Conservation (phyloP, 2,888 invertebrate genomes). For the Epiblema foenella region DNA sequence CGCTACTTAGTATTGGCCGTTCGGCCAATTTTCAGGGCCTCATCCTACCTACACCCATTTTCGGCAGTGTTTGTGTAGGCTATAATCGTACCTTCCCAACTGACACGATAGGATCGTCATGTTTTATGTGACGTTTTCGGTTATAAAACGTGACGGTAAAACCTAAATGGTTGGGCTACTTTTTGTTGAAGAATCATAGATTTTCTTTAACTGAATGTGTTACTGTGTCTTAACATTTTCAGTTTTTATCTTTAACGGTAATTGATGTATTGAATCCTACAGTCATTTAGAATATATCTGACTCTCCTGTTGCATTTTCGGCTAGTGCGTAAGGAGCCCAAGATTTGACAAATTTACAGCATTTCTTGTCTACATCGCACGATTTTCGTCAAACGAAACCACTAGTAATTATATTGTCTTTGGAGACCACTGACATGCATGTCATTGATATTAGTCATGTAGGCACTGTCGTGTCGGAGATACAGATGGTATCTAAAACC, state of each 20-base stretch:
- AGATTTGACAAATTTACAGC: not conserved
- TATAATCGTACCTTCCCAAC: no score
- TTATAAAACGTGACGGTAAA: no score
- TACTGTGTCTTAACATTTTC: no score
- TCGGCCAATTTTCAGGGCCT: constrained; percentile 20
- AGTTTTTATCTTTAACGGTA: no score
- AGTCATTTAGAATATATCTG: no score
- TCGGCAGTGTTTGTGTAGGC: constrained; percentile 8
- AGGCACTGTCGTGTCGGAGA: not conserved
- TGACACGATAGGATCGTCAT: no score
- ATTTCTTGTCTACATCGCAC: not conserved
- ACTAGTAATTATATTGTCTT: no score
- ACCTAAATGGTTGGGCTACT: no score
- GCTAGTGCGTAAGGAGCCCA: no score
- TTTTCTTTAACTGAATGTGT: not conserved
- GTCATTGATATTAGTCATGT: not conserved
- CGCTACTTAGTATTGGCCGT: constrained; percentile 28
- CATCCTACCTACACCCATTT: constrained; percentile 17
- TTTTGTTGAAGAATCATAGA: not conserved
- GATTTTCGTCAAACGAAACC: not conserved
- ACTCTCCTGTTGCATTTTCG: no score
- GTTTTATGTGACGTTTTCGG: no score
- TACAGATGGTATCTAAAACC: not conserved
- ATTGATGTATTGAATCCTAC: no score
- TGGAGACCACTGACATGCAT: not conserved